phyloP scores from a whole-genome alignment of 2,888 invertebrate genomes.

The Philonicus albiceps region DNA sequence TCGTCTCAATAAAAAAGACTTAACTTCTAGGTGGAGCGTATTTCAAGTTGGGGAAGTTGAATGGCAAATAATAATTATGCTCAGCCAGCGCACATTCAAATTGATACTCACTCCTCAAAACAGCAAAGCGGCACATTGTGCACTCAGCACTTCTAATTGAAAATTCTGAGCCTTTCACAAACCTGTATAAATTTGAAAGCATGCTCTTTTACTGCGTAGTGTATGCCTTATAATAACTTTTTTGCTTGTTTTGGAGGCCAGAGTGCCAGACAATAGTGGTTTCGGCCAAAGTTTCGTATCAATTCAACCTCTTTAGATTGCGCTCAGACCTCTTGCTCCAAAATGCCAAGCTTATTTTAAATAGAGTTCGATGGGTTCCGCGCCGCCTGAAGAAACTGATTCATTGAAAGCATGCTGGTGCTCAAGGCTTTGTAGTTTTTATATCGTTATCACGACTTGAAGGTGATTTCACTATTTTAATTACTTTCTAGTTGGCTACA shows the following conservation, averaged over 20 bases:
- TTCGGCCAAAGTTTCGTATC: not conserved
- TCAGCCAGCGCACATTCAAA: not conserved
- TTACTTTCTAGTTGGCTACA: conserved; percentile 28
- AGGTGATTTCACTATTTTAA: conserved; percentile 28
- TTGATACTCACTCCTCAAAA: not conserved
- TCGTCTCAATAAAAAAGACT: not conserved
- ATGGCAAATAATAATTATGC: not conserved
- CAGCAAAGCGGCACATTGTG: not conserved
- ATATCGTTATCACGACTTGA: conserved; percentile 16
- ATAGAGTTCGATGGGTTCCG: not conserved
- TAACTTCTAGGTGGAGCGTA: not conserved
- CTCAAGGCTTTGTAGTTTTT: not conserved
- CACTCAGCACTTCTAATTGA: not conserved
- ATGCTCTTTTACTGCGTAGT: not conserved
- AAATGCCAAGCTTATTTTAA: not conserved
- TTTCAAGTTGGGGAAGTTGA: not conserved
- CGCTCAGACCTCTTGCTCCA: not conserved
- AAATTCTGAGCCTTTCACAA: not conserved
- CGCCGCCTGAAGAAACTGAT: not conserved
- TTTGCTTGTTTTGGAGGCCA: not conserved
- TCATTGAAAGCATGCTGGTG: not conserved
- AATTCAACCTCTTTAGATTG: not conserved
- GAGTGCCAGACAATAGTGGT: not conserved
- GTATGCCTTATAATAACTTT: not conserved
- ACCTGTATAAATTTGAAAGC: not conserved